A percentile compares a stretch with the other conserved stretches of the same genome.
Conservation (phyloP, 2,113 vertebrate genomes). For the Periophthalmodon schlosseri region DNA sequence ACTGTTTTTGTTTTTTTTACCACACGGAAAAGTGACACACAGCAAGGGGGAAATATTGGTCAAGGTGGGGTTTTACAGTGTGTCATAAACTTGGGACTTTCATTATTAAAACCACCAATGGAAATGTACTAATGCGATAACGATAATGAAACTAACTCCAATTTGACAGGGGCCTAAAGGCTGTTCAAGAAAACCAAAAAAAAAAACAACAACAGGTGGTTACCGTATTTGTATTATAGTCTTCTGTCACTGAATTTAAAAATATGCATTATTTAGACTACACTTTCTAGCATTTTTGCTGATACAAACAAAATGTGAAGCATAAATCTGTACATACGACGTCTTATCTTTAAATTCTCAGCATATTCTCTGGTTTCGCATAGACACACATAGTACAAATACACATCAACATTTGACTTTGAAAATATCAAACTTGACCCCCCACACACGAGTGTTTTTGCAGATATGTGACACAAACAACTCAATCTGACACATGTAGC, state of each 20-base stretch:
- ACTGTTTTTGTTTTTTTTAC: not conserved
- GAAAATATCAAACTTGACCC: slow-evolving; percentile 2
- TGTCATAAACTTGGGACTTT: not conserved
- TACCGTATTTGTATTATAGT: too few species aligned
- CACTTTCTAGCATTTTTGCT: not conserved
- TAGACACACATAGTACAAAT: not conserved
- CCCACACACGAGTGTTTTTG: not conserved
- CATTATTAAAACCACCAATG: not conserved
- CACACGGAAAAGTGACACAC: slow-evolving; percentile 11
- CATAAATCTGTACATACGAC: not conserved
- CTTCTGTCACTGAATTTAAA: not conserved
- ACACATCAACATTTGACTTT: not conserved
- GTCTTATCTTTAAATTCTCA: not conserved
- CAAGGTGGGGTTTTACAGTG: not conserved
- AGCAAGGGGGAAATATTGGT: not conserved
- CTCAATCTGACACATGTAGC: slow-evolving; percentile 46
- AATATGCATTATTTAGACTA: not conserved
- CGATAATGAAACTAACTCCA: too few species aligned
- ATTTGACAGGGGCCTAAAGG: too few species aligned
- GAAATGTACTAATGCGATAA: not conserved
- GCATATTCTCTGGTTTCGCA: not conserved
- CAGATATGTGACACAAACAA: not conserved
- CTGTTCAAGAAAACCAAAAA: too few species aligned
- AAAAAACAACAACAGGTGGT: too few species aligned
- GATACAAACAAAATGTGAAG: not conserved